phyloP scores from a whole-genome alignment of 1,140 invertebrate genomes.

The Dendrolimus punctatus region DNA sequence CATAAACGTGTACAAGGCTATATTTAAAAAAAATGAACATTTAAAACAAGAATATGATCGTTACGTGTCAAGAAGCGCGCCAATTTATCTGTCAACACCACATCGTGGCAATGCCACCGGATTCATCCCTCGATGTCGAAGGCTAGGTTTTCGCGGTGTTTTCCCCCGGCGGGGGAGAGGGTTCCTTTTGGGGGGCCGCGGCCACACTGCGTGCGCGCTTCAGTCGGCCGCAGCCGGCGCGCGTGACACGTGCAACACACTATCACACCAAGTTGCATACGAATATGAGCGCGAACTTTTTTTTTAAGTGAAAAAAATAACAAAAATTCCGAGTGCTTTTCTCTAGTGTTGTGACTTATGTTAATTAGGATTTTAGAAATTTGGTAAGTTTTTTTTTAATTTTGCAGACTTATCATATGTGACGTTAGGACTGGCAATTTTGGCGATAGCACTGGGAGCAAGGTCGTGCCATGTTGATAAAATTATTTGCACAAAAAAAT shows the following conservation, averaged over 20 bases:
- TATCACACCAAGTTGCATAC: slow-evolving; percentile 10
- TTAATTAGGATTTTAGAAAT: slow-evolving; percentile 33
- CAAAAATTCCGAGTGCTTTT: no score
- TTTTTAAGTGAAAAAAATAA: no score
- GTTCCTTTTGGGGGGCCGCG: slow-evolving; percentile 1
- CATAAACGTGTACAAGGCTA: no score
- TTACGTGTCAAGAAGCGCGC: no score
- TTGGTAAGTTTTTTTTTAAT: slow-evolving; percentile 43
- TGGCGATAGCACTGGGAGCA: slow-evolving; percentile 60
- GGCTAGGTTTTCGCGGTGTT: slow-evolving; percentile 47
- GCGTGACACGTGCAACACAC: slow-evolving; percentile 45
- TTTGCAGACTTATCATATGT: slow-evolving; percentile 32
- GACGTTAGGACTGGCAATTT: slow-evolving; percentile 53
- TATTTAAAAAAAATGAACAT: no score
- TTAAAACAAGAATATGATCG: no score
- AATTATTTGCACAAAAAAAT: slow-evolving; percentile 68
- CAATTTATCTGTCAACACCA: no score
- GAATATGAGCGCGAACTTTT: no score
- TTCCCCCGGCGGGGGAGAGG: slow-evolving; percentile 26
- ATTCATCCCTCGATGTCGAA: slow-evolving; percentile 26
- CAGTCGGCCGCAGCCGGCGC: slow-evolving; percentile 60
- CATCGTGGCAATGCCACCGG: no score
- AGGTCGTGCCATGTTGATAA: slow-evolving; percentile 62
- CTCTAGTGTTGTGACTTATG: slow-evolving; percentile 28
- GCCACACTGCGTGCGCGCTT: slow-evolving; percentile 47